Conservation (phyloP, 2,797 vertebrate genomes). For the Scomberomorus guttatus region DNA sequence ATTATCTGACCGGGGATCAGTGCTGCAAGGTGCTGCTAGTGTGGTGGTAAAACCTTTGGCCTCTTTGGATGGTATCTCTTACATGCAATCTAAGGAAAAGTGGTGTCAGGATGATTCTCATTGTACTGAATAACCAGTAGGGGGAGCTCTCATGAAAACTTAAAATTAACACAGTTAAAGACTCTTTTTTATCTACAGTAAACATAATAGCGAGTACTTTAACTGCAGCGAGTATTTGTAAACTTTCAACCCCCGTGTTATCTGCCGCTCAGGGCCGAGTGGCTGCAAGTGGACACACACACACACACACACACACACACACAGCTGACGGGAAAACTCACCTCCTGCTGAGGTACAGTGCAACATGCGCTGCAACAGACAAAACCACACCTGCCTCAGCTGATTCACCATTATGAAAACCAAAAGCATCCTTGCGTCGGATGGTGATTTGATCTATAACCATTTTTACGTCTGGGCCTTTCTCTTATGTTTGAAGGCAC, state of each 20-base stretch:
- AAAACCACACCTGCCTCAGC: conserved; percentile 32
- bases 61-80: not conserved
- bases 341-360: not conserved
- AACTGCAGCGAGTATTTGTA: conserved; percentile 7
- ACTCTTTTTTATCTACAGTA: conserved; percentile 30
- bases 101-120: no score
- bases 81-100: not conserved
- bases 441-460: not conserved
- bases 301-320: conserved; percentile 28
- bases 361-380: conserved; percentile 32
- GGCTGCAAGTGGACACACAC: no score
- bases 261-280: conserved; percentile 42
- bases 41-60: not conserved
- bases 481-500: not conserved
- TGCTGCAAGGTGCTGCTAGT: not conserved
- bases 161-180: not conserved
- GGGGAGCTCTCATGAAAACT: not conserved
- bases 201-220: conserved; percentile 27
- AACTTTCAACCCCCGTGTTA: conserved; percentile 25
- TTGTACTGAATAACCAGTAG: conserved; percentile 15
- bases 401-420: conserved; percentile 19
- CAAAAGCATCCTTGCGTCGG: fast-evolving
- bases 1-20: conserved; percentile 12
- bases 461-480: not conserved
- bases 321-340: not conserved